A percentile compares a stretch with the other conserved stretches of the same genome.
Conservation (phyloP, 2,888 invertebrate genomes). For the Dusona sp. region DNA sequence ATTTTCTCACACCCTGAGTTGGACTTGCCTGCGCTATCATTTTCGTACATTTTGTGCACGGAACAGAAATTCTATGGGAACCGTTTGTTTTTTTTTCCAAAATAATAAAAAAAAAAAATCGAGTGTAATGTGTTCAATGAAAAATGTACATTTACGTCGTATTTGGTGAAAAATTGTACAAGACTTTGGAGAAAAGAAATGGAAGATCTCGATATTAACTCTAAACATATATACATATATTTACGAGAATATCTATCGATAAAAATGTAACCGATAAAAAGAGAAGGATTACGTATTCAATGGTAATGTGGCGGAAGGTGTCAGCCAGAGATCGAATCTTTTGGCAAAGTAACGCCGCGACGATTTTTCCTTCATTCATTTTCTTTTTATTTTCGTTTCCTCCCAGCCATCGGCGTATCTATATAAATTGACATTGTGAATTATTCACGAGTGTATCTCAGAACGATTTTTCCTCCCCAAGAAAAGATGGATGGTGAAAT, state of each 20-base stretch:
- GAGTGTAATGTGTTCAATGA: neutral
- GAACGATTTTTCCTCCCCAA: conserved; percentile 36
- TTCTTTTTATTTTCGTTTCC: neutral
- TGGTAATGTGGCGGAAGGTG: conserved; percentile 56
- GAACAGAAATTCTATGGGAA: conserved; percentile 32
- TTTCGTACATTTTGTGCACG: conserved; percentile 32
- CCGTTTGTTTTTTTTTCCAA: neutral
- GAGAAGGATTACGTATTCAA: conserved; percentile 55
- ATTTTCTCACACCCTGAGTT: conserved; percentile 49
- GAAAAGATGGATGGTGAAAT: conserved; percentile 23
- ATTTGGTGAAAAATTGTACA: neutral
- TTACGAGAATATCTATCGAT: conserved; percentile 35
- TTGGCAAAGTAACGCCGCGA: conserved; percentile 33
- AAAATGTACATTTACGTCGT: neutral
- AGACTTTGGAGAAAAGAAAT: neutral
- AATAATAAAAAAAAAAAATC: conserved; percentile 2
- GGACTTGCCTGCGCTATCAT: conserved; percentile 28
- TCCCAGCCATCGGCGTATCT: conserved; percentile 22
- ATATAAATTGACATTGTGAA: conserved; percentile 64
- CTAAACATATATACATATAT: conserved; percentile 25
- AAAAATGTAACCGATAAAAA: conserved; percentile 33
- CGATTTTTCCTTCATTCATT: conserved; percentile 29
- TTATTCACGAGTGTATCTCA: conserved; percentile 59
- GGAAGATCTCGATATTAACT: conserved; percentile 1
- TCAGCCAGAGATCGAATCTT: conserved; percentile 59